Evolutionary conservation across 2,113 vertebrate species (phyloP).

Genomic region (Lepisosteus osseus): DNA sequence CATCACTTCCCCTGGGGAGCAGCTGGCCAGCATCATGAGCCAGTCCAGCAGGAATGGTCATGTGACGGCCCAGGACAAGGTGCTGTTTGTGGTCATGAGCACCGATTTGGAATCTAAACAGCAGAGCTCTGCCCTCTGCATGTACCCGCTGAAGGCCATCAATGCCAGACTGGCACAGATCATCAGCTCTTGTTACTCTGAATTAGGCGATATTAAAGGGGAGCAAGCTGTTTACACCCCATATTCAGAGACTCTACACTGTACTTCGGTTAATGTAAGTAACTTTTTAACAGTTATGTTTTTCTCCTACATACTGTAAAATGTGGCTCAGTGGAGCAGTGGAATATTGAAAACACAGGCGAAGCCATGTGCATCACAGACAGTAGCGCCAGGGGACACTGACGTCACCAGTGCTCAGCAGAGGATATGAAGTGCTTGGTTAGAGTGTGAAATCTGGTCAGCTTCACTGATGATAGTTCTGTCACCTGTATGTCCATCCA

Average conservation of each 20-base stretch:
- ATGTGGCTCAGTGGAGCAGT: too few species aligned
- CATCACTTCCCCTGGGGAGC: constrained; percentile 55
- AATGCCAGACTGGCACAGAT: constrained; percentile 72
- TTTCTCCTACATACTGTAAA: too few species aligned
- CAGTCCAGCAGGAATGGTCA: constrained; percentile 27
- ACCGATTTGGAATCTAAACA: constrained; percentile 59
- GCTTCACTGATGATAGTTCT: too few species aligned
- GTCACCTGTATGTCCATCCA: too few species aligned
- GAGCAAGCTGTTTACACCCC: constrained; percentile 74
- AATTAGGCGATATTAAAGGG: constrained; percentile 34
- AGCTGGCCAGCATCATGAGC: constrained; percentile 57
- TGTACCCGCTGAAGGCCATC: constrained; percentile 75
- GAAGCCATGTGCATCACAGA: too few species aligned
- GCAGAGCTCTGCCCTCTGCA: constrained; percentile 74
- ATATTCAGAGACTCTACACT: constrained; percentile 48
- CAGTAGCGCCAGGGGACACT: too few species aligned
- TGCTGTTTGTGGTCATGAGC: constrained; percentile 80
- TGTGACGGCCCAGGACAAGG: constrained; percentile 49
- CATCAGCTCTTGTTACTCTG: constrained; percentile 75
- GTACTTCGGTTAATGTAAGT: background rate
- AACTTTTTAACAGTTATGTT: background rate
- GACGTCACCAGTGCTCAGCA: too few species aligned
- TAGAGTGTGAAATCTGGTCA: too few species aligned
- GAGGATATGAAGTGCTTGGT: too few species aligned
- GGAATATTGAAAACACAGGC: too few species aligned